A percentile compares a stretch with the other conserved stretches of the same genome.
phyloP scores from a whole-genome alignment of 2,888 invertebrate genomes.

The Cephus rjabovi region DNA sequence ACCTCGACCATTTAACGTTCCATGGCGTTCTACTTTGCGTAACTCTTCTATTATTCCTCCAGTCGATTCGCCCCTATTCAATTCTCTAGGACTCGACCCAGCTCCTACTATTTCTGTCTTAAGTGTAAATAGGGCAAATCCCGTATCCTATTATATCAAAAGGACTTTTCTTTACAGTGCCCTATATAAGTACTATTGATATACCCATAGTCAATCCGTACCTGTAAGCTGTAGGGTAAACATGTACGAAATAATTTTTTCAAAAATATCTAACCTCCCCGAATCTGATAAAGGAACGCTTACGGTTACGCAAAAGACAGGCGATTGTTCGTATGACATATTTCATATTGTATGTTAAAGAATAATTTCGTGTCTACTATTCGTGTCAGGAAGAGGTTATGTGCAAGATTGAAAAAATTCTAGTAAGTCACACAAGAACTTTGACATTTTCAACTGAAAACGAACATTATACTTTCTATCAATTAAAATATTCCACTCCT shows the following conservation, averaged over 20 bases:
- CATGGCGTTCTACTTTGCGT: conserved; percentile 1
- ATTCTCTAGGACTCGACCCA: neutral
- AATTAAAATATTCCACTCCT: neutral
- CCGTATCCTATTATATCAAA: neutral
- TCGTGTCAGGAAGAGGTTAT: neutral
- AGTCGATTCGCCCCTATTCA: neutral
- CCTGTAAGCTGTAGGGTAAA: neutral
- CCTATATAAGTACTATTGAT: neutral
- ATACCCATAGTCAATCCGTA: neutral
- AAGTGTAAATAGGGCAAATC: conserved; percentile 1
- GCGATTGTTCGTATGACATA: neutral
- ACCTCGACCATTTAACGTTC: neutral
- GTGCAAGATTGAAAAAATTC: neutral
- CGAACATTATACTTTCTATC: neutral
- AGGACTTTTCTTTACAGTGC: neutral
- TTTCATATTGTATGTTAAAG: neutral
- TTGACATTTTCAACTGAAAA: neutral
- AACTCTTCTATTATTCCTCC: conserved; percentile 1
- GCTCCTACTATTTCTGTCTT: neutral
- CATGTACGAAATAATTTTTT: neutral
- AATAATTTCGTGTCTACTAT: neutral
- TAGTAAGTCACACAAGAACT: neutral
- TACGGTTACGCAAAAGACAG: neutral
- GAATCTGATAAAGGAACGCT: neutral
- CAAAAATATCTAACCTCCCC: neutral